Evolutionary conservation across 2,888 invertebrate genomes (phyloP).

Genomic region (Nemapogon koenigi): DNA sequence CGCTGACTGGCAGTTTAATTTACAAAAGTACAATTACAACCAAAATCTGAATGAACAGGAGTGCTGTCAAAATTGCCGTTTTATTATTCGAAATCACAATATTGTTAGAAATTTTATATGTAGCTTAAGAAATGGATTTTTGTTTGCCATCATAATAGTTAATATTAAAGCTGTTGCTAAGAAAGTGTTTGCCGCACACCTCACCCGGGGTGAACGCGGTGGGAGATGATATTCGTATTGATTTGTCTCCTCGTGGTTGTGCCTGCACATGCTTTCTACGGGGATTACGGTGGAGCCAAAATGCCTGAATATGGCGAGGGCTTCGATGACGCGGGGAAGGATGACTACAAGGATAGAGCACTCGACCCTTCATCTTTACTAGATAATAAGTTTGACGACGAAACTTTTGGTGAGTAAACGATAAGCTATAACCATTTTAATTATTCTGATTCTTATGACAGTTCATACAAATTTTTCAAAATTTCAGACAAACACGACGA

Average conservation of each 20-base stretch:
- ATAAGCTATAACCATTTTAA: no score
- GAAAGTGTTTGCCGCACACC: not conserved
- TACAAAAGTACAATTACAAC: no score
- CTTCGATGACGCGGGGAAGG: constrained; percentile 14
- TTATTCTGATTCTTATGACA: no score
- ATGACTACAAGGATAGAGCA: constrained; percentile 33
- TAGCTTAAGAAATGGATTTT: not conserved
- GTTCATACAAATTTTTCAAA: no score
- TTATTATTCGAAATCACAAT: not conserved
- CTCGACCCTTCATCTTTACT: constrained; percentile 31
- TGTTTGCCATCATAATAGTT: not conserved
- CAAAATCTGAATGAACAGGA: no score
- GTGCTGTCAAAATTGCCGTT: not conserved
- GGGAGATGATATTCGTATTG: no score
- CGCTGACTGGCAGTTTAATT: no score
- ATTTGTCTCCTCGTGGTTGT: no score
- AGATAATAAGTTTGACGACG: constrained; percentile 43
- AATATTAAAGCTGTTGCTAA: no score
- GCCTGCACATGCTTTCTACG: no score
- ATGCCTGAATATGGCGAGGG: constrained; percentile 39
- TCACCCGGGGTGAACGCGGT: no score
- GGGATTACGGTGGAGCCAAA: constrained; percentile 34
- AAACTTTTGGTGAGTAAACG: constrained; percentile 21
- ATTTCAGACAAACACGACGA: no score
- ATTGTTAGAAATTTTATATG: not conserved